Evolutionary conservation across 2,797 vertebrate species (phyloP).

Genomic region (Epinephelus malabaricus): DNA sequence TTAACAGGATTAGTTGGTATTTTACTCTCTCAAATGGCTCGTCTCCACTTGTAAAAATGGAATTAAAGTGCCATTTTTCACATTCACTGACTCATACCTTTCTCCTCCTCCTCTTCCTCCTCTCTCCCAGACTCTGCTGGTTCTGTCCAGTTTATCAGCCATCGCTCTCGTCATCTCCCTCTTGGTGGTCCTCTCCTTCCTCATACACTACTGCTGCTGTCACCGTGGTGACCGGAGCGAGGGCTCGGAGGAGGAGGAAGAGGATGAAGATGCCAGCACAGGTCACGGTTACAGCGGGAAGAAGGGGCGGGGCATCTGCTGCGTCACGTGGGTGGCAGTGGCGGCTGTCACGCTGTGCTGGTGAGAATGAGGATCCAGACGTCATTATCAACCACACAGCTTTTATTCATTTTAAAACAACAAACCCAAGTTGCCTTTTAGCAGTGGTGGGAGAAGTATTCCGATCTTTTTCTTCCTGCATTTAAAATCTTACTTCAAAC

Average conservation of each 20-base stretch:
- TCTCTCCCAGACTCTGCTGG: constrained; percentile 84
- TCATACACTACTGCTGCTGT: constrained; percentile 91
- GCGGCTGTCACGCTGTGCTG: constrained; percentile 92
- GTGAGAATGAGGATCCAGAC: constrained; percentile 78
- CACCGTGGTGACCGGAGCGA: constrained; percentile 85
- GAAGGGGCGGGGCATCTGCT: constrained; percentile 91
- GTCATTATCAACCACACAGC: neutral
- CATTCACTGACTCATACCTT: constrained; percentile 52
- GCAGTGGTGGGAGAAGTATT: neutral
- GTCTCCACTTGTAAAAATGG: constrained; percentile 48
- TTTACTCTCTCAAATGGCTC: constrained; percentile 43
- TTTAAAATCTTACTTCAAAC: too few relatives aligned
- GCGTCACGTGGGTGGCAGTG: constrained; percentile 94
- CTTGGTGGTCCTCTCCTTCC: constrained; percentile 86
- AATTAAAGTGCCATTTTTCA: constrained; percentile 51
- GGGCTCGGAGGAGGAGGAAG: constrained; percentile 87
- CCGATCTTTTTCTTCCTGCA: neutral
- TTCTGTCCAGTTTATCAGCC: constrained; percentile 86
- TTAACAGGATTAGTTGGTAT: constrained; percentile 64
- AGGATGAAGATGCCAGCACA: constrained; percentile 86
- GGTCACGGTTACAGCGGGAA: constrained; percentile 86
- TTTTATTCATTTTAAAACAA: constrained; percentile 1
- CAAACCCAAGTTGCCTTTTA: neutral
- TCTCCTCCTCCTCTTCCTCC: constrained; percentile 5
- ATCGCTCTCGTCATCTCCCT: constrained; percentile 86